phyloP scores from a whole-genome alignment of 2,113 vertebrate genomes.

The Labrus mixtus region DNA sequence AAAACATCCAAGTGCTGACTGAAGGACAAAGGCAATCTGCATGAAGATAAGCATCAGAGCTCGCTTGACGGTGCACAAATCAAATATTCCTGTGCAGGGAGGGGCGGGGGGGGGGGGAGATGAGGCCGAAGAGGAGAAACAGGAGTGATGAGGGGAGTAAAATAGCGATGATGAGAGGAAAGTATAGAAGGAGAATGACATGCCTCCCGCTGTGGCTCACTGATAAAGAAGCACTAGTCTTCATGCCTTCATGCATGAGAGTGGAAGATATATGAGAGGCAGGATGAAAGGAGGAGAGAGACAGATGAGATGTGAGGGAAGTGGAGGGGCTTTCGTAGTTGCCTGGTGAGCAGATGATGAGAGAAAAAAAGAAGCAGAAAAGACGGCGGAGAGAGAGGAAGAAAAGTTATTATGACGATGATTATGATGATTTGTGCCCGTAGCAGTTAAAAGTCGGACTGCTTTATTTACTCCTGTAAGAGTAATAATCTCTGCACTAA shows the following conservation, averaged over 20 bases:
- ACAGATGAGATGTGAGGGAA: slow-evolving; percentile 46
- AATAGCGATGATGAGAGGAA: slow-evolving; percentile 37
- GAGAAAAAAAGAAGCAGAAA: not conserved
- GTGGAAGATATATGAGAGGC: slow-evolving; percentile 59
- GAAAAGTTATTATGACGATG: slow-evolving; percentile 10
- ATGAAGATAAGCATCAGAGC: slow-evolving; percentile 19
- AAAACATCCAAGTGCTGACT: not conserved
- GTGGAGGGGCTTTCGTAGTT: slow-evolving; percentile 31
- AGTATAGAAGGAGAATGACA: slow-evolving; percentile 44
- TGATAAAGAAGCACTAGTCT: slow-evolving; percentile 66
- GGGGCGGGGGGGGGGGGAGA: not conserved
- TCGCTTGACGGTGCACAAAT: slow-evolving; percentile 11
- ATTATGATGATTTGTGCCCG: slow-evolving; percentile 13
- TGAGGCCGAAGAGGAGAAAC: not conserved
- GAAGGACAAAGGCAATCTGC: slow-evolving; percentile 31
- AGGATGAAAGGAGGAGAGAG: slow-evolving; percentile 55
- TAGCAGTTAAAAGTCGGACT: not conserved
- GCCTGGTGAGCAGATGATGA: slow-evolving; percentile 25
- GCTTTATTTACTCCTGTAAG: not conserved
- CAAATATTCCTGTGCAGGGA: slow-evolving; percentile 30
- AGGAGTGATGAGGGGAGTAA: slow-evolving; percentile 11
- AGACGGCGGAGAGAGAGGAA: slow-evolving; percentile 15
- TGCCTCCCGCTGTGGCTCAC: slow-evolving; percentile 57
- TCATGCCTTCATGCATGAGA: slow-evolving; percentile 40
- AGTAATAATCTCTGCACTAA: not conserved